Base-by-base conservation (phyloP, 2,888 invertebrate genomes). In the Gibbula magus region DNA sequence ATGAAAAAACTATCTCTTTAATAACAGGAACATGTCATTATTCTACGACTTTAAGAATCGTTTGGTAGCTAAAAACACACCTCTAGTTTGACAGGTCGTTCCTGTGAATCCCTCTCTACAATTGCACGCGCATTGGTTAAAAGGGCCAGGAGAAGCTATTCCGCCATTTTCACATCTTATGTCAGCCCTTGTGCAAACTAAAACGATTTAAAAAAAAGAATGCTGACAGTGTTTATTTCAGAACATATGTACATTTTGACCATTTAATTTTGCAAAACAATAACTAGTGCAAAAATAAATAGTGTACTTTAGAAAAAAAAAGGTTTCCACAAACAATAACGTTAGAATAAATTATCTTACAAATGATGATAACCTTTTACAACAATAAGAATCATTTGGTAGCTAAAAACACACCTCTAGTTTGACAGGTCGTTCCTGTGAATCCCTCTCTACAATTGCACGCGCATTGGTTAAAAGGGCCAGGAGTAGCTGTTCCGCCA, bases 111-210 rank as follows among this genome's bases (percentile, higher is more conserved):
- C 52, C 13, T n/a, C 3, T 22, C 51, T 45, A 45, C 74, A 74
- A 2, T 29, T 32, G 25, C 74, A 74, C n/a, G 29, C 45, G 52
- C 52, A 45, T 18, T 10, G 25, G 61, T 29, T 13, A 74, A 52
- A 45, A 22, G 51, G 7, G 29, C 29, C 29, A 51, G 35, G 7
- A 3, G 18, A 22, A 51, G 25, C 51, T 3, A 25, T 74, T 51
- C 74, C 52, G 0, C 74, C 74, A 74, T 74, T 74, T 74, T 51
- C 22, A 74, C 74, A 74, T 18, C 2, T 22, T 25, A 29, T 51
- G 52, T 52, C 74, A 51, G 52, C 20, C 20, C 45, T 51, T 51
- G 74, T 18, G 52, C 18, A 51, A 2, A 51, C 51, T 45, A 22
- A 10, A 51, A 74, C 45, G 52, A 45, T n/a, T 39, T 3, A 51